Percentiles rank a stretch among this genome's conserved stretches.
Conservation (phyloP, 2,113 vertebrate species). For the Albula goreensis region DNA sequence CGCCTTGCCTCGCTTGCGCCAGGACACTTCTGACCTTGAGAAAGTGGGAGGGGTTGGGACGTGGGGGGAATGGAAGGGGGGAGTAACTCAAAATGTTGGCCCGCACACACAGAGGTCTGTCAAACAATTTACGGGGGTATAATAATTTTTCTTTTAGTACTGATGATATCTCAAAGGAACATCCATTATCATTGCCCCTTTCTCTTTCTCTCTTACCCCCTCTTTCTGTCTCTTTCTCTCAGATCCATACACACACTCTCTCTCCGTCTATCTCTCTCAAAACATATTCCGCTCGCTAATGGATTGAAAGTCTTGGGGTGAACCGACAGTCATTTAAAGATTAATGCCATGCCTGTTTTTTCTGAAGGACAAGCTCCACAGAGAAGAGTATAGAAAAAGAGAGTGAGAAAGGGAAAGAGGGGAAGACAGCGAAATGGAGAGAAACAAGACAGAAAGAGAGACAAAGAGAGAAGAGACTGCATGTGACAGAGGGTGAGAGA, state of each 20-base stretch:
- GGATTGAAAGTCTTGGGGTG: constrained; percentile 67
- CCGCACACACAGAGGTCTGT: constrained; percentile 18
- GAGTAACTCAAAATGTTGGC: constrained; percentile 26
- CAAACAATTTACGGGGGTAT: constrained; percentile 42
- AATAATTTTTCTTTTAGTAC: constrained; percentile 49
- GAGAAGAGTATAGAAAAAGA: not conserved
- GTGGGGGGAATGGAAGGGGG: not conserved
- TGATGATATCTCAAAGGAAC: constrained; percentile 46
- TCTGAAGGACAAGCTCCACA: constrained; percentile 64
- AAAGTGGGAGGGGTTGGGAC: not conserved
- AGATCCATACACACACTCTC: constrained; percentile 15
- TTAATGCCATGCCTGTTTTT: constrained; percentile 64
- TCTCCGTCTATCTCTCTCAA: constrained; percentile 52
- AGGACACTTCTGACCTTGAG: not conserved
- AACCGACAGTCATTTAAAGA: constrained; percentile 73
- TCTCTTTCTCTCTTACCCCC: constrained; percentile 24
- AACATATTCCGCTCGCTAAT: constrained; percentile 59
- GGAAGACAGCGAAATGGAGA: not conserved
- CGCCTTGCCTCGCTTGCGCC: constrained; percentile 16
- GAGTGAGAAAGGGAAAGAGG: constrained; percentile 25
- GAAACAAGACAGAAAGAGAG: constrained; percentile 20
- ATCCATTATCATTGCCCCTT: constrained; percentile 11
- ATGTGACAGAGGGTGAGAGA: constrained; percentile 39
- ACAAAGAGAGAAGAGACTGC: constrained; percentile 31
- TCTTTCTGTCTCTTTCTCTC: constrained; percentile 33